Percentiles rank a stretch among this genome's conserved stretches.
Conservation (phyloP, 2,888 invertebrate genomes). For the Trissoscelio sp. region DNA sequence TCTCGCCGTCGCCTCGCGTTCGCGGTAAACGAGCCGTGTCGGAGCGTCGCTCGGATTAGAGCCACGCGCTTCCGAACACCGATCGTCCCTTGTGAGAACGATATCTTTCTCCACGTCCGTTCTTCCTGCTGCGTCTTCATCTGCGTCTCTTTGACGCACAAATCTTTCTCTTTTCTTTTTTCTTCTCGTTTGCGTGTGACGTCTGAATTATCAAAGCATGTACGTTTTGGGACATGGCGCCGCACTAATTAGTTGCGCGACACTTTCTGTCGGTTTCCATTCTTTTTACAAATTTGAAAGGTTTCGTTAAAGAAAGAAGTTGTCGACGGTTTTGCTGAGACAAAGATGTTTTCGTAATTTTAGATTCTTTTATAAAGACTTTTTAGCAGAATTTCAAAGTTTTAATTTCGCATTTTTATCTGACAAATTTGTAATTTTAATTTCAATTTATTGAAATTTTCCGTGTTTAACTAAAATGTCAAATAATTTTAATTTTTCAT, state of each 20-base stretch:
- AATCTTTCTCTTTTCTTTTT: slow-evolving; percentile 7
- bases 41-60: slow-evolving; percentile 62
- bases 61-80: slow-evolving; percentile 65
- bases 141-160: slow-evolving; percentile 16
- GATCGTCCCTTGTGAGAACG: slow-evolving; percentile 11
- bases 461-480: no score
- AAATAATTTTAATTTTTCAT: no score
- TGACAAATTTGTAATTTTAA: no score
- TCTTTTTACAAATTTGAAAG: slow-evolving; percentile 13
- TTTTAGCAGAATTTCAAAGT: no score
- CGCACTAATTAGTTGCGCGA: slow-evolving; percentile 50
- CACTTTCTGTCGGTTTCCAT: slow-evolving; percentile 31
- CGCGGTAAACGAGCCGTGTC: slow-evolving; percentile 58
- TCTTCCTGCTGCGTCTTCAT: slow-evolving; percentile 11
- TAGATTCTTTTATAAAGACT: no score
- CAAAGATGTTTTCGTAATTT: no score
- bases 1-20: slow-evolving; percentile 47
- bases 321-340: no score
- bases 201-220: slow-evolving; percentile 48
- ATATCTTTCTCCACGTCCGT: slow-evolving; percentile 6
- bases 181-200: slow-evolving; percentile 26
- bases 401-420: no score
- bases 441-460: no score
- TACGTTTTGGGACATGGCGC: slow-evolving; percentile 50
- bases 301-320: background rate